Evolutionary conservation across 2,113 vertebrate genomes (phyloP).

Genomic region (Archocentrus centrarchus): DNA sequence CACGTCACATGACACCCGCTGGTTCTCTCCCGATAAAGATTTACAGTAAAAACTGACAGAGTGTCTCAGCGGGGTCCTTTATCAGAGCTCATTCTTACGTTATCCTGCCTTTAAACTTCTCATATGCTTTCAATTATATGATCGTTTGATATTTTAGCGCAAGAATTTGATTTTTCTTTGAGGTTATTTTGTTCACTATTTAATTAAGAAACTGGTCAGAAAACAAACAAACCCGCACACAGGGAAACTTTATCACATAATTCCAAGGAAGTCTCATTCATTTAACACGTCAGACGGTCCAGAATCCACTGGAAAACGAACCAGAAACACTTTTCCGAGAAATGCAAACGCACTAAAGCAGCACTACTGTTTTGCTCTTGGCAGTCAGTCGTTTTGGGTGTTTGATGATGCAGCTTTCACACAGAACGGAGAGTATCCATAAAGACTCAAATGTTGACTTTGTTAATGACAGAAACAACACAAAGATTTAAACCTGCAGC

Average conservation of each 20-base stretch:
- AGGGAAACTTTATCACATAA: background rate
- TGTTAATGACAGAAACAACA: too few relatives aligned
- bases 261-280: background rate
- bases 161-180: too few relatives aligned
- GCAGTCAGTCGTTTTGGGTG: background rate
- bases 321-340: too few relatives aligned
- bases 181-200: too few relatives aligned
- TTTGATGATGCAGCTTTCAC: background rate
- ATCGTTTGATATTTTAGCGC: background rate
- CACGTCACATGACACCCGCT: background rate
- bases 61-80: background rate
- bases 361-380: background rate
- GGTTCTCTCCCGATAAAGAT: background rate
- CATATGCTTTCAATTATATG: background rate
- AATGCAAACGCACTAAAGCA: background rate
- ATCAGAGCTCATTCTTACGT: background rate
- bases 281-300: background rate
- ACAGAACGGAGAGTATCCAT: background rate
- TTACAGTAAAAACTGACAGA: background rate
- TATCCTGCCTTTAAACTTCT: background rate
- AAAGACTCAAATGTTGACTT: too few relatives aligned
- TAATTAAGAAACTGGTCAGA: background rate
- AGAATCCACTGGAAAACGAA: too few relatives aligned
- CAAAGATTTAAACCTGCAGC: too few relatives aligned
- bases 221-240: background rate